Base-by-base conservation (phyloP, 1,140 invertebrate species). In the Vanessa tameamea region DNA sequence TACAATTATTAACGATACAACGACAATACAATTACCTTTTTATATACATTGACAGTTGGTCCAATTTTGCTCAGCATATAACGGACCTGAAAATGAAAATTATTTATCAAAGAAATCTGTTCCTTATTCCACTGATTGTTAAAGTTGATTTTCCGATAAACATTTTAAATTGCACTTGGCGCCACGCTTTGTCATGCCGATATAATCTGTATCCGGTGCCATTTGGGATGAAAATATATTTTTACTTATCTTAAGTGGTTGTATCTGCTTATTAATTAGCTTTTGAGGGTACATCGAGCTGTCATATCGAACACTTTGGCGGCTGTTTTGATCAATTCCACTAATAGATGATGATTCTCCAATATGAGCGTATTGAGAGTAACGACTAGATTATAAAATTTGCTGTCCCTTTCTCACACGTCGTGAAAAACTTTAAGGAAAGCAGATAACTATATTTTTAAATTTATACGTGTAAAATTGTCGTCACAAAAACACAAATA, bases 201-300 rank as follows among this genome's bases (percentile, higher is more conserved):
- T 92, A 86, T 82, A 76, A 92, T 91, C 90, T 89, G 82, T 87
- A 91, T 92, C 90, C 90, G 90, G 87, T 89, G 87, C 80, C 85
- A 86, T 89, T 92, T 92, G 84, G 88, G 88, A 90, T 90, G 89
- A 91, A 92, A 92, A 90, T 90, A 77, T 67, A 90, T 92, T 92
- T 91, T 90, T 85, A 88, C 85, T 92, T 91, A 92, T 92, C 90
- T 91, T 90, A 92, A 92, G 91, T 92, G 91, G 88, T 87, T 91
- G 88, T 91, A 91, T 91, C 90, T 92, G 89, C 84, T 92, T 91
- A 92, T 92, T 92, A 91, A 92, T 92, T 92, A 92, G 82, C 80
- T 85, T 85, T 85, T 71, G 82, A 84, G 80, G 87, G 87, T 85
- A 89, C 80, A 87, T 87, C 74, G 86, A 86, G 88, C 90, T 91